phyloP scores from a whole-genome alignment of 2,113 vertebrate genomes.

The Lates calcarifer region DNA sequence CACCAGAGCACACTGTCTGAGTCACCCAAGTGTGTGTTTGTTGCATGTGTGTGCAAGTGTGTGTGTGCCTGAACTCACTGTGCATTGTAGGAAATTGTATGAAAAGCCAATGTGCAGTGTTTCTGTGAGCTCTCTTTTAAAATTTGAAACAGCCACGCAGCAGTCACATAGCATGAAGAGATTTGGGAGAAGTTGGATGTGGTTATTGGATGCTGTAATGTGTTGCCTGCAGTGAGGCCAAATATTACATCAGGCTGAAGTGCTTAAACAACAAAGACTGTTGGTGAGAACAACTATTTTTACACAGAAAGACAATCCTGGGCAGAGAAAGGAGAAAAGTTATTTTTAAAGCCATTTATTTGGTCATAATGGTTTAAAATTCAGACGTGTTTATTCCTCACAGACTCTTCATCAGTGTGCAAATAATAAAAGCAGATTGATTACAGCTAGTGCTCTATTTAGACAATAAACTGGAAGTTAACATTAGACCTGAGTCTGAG shows the following conservation, averaged over 20 bases:
- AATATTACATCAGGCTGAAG: slow-evolving; percentile 55
- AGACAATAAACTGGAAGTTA: background rate
- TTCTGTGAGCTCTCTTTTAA: slow-evolving; percentile 48
- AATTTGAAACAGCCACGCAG: slow-evolving; percentile 40
- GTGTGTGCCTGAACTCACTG: slow-evolving; percentile 37
- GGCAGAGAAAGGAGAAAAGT: background rate
- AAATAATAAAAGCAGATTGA: background rate
- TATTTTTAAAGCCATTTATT: background rate
- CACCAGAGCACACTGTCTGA: slow-evolving; percentile 67
- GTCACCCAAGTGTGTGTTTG: slow-evolving; percentile 57
- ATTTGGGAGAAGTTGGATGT: slow-evolving; percentile 28
- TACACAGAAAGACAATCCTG: background rate
- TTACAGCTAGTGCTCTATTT: background rate
- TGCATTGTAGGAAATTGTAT: slow-evolving; percentile 45
- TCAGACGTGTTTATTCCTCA: background rate
- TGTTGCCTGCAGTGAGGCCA: slow-evolving; percentile 50
- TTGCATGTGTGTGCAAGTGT: slow-evolving; percentile 17
- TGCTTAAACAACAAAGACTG: slow-evolving; percentile 44
- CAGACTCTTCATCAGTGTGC: background rate
- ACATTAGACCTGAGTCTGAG: background rate
- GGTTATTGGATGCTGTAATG: slow-evolving; percentile 52
- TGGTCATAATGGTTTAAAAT: background rate
- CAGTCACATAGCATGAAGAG: slow-evolving; percentile 55
- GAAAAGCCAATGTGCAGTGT: slow-evolving; percentile 30
- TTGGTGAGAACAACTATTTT: slow-evolving; percentile 36